These are phyloP conservation scores for Leptopilina boulardi DNA, from an alignment of 1,140 invertebrate species.

Conservation along the genomic window DNA sequence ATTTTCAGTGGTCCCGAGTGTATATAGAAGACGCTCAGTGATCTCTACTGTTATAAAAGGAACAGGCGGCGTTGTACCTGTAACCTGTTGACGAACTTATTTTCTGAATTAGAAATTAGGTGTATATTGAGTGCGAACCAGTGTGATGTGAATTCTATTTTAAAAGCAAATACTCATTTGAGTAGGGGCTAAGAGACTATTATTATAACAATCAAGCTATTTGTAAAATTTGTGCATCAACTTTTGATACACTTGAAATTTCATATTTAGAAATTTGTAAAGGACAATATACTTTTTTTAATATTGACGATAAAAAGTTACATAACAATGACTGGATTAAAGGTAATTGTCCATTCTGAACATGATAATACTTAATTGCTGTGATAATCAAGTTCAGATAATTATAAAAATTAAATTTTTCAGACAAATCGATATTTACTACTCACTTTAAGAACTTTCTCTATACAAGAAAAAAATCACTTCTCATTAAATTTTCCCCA, in stretches of 20 bases:
- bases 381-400: constrained; percentile 10
- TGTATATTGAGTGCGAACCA: background rate
- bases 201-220: too few relatives aligned
- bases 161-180: too few relatives aligned
- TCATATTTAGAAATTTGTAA: background rate
- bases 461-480: too few relatives aligned
- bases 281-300: background rate
- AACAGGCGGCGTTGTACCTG: constrained; percentile 9
- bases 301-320: background rate
- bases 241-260: background rate
- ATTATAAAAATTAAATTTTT: background rate
- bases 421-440: background rate
- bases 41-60: background rate
- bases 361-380: constrained; percentile 14
- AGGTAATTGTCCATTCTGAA: background rate
- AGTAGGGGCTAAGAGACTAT: too few relatives aligned
- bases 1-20: background rate
- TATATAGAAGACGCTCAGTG: background rate
- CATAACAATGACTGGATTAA: constrained; percentile 13
- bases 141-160: background rate
- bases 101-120: background rate
- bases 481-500: too few relatives aligned
- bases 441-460: background rate
- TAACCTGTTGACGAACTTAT: background rate
- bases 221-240: too few relatives aligned